Percentiles rank a stretch among this genome's conserved stretches.
Conservation (phyloP, 2,113 vertebrate genomes). For the Campylorhamphus procurvoides region DNA sequence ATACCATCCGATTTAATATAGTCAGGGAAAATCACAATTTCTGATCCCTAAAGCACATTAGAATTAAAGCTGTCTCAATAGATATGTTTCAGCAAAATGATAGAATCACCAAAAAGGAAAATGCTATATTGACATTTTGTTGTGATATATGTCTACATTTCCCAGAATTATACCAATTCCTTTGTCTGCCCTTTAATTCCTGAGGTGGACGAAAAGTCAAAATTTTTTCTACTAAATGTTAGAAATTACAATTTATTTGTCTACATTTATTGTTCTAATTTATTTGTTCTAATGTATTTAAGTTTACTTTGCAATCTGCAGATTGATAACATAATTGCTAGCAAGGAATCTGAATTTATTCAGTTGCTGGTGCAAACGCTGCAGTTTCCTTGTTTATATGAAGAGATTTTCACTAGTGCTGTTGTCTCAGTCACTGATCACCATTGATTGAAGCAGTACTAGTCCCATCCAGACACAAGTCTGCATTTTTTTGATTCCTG, state of each 20-base stretch:
- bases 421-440: not conserved
- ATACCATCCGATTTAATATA: fast-evolving
- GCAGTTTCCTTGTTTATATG: not conserved
- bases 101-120: not conserved
- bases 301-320: not conserved
- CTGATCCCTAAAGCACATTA: not conserved
- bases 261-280: not conserved
- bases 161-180: not conserved
- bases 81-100: not conserved
- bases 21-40: not conserved
- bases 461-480: not conserved
- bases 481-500: not conserved
- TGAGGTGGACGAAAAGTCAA: not conserved
- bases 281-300: not conserved
- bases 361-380: not conserved
- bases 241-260: not conserved
- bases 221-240: not conserved
- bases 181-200: not conserved
- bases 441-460: not conserved
- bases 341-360: not conserved
- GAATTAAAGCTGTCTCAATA: not conserved
- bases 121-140: not conserved
- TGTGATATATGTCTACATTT: not conserved
- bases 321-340: not conserved
- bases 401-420: not conserved